Evolutionary conservation across 1,140 invertebrate genomes (phyloP).

Genomic region (Notospermus geniculatus): DNA sequence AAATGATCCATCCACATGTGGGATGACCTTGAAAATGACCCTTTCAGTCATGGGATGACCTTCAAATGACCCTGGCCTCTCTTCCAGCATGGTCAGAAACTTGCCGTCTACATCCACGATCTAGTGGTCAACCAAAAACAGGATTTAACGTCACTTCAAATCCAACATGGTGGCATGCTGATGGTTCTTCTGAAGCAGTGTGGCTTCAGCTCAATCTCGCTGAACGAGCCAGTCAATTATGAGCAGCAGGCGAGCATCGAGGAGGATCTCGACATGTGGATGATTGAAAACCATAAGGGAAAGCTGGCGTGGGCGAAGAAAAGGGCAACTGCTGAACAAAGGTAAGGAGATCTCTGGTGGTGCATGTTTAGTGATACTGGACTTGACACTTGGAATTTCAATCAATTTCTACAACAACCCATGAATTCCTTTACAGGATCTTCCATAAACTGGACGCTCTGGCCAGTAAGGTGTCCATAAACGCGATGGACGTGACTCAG

Average conservation of each 20-base stretch:
- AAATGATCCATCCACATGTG: no score
- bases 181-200: conserved; percentile 2
- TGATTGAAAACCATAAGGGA: conserved; percentile 22
- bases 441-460: conserved; percentile 28
- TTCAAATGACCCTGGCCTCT: not conserved
- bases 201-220: not conserved
- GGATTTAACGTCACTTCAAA: not conserved
- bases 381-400: no score
- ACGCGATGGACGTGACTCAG: conserved; percentile 69
- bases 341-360: conserved; percentile 20
- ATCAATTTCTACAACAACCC: no score
- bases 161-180: not conserved
- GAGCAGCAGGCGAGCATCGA: not conserved
- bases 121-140: not conserved
- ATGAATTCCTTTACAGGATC: conserved; percentile 28
- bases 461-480: conserved; percentile 61
- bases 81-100: conserved; percentile 9
- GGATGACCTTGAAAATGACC: no score
- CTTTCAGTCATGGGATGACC: no score
- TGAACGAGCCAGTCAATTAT: not conserved
- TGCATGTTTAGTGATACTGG: not conserved
- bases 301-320: conserved; percentile 28
- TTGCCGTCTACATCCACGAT: not conserved
- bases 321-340: conserved; percentile 23
- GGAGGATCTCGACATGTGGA: conserved; percentile 28